Conservation (phyloP, 2,888 invertebrate genomes). For the Kryphioiulus occultus region DNA sequence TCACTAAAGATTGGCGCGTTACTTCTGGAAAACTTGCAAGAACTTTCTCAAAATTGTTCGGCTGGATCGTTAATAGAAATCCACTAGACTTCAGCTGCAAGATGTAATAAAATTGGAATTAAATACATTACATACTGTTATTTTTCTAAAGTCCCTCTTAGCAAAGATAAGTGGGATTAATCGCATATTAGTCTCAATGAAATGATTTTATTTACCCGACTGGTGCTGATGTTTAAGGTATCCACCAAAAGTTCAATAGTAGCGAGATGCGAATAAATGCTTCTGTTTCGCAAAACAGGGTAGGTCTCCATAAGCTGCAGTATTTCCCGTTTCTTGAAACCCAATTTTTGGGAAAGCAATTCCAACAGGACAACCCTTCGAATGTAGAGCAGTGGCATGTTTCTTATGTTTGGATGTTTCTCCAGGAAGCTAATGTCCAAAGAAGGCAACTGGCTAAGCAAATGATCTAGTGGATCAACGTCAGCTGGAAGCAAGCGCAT, state of each 20-base stretch:
- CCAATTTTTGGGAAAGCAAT: neutral
- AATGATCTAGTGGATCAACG: constrained; percentile 10
- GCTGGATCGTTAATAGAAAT: neutral
- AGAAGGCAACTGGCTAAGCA: neutral
- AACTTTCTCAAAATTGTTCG: neutral
- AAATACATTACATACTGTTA: neutral
- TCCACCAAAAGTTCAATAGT: neutral
- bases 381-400: neutral
- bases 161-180: neutral
- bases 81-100: neutral
- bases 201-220: neutral
- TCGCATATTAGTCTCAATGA: neutral
- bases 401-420: neutral
- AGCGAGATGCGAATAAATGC: neutral
- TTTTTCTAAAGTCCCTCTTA: neutral
- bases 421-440: neutral
- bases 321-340: neutral
- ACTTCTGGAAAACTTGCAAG: neutral
- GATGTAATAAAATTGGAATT: neutral
- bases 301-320: neutral
- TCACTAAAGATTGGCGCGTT: neutral
- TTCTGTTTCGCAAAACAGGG: neutral
- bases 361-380: neutral
- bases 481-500: neutral
- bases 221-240: neutral